These are phyloP conservation scores for Centruroides vittatus DNA, from an alignment of 1,140 invertebrate genomes.

Conservation along the genomic window DNA sequence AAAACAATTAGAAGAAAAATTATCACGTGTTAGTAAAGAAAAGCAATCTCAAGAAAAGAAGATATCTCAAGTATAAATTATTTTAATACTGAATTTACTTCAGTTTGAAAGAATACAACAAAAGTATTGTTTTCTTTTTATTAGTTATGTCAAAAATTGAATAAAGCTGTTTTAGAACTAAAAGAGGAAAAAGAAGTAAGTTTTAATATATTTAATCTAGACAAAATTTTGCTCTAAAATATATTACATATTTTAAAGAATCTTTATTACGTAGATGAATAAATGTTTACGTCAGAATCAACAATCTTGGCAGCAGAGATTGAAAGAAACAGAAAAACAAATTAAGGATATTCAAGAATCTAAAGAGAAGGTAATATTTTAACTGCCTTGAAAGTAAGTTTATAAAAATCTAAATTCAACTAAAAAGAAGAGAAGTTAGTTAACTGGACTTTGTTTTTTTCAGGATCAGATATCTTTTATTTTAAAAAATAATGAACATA, in stretches of 20 bases:
- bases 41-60: slow-evolving; percentile 21
- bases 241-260: slow-evolving; percentile 49
- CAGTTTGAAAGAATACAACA: background rate
- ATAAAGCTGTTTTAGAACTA: slow-evolving; percentile 10
- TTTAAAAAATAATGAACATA: too few relatives aligned
- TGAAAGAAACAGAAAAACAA: slow-evolving; percentile 46
- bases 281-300: slow-evolving; percentile 62
- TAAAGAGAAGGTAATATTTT: slow-evolving; percentile 39
- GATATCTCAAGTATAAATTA: slow-evolving; percentile 13
- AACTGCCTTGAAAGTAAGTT: background rate
- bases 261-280: slow-evolving; percentile 24
- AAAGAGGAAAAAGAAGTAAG: slow-evolving; percentile 20
- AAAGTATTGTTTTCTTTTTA: background rate
- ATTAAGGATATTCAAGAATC: slow-evolving; percentile 36
- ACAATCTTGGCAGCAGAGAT: slow-evolving; percentile 52
- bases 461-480: too few relatives aligned
- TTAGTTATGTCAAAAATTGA: slow-evolving; percentile 13
- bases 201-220: background rate
- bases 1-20: slow-evolving; percentile 13
- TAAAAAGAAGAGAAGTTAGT: too few relatives aligned
- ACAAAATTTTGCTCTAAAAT: background rate
- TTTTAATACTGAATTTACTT: too few relatives aligned
- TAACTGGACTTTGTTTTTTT: too few relatives aligned
- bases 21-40: slow-evolving; percentile 16
- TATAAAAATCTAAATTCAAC: background rate